phyloP scores from a whole-genome alignment of 2,888 invertebrate species.

The Theodoxus fluviatilis region DNA sequence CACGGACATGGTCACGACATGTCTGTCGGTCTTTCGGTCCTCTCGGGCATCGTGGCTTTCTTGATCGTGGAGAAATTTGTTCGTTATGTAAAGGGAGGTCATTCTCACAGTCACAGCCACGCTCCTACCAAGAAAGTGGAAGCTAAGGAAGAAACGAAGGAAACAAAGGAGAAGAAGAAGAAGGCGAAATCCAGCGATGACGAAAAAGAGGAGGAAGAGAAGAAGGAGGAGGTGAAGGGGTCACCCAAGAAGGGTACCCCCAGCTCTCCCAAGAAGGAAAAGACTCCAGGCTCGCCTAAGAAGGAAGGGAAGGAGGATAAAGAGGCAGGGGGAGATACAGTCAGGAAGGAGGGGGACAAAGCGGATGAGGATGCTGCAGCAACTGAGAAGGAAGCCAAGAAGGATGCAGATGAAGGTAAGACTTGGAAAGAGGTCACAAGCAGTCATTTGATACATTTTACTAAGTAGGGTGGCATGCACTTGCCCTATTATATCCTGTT shows the following conservation, averaged over 20 bases:
- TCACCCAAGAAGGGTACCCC: too few relatives aligned
- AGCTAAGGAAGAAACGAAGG: background rate
- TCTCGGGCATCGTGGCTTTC: slow-evolving; percentile 91
- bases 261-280: too few relatives aligned
- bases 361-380: too few relatives aligned
- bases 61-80: slow-evolving; percentile 86
- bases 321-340: too few relatives aligned
- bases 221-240: background rate
- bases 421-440: too few relatives aligned
- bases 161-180: background rate
- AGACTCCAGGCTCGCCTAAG: too few relatives aligned
- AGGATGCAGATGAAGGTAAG: too few relatives aligned
- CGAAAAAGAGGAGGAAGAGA: background rate
- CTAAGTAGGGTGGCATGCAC: too few relatives aligned
- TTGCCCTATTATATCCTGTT: too few relatives aligned
- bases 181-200: background rate
- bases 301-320: slow-evolving; percentile 8
- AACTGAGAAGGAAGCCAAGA: too few relatives aligned
- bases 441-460: too few relatives aligned
- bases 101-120: slow-evolving; percentile 73
- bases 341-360: too few relatives aligned
- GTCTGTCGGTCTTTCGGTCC: slow-evolving; percentile 91
- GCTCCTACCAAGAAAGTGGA: slow-evolving; percentile 33
- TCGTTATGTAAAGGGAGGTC: slow-evolving; percentile 78
- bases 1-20: slow-evolving; percentile 74